phyloP scores from a whole-genome alignment of 1,140 invertebrate genomes.

The Lucilia sericata region DNA sequence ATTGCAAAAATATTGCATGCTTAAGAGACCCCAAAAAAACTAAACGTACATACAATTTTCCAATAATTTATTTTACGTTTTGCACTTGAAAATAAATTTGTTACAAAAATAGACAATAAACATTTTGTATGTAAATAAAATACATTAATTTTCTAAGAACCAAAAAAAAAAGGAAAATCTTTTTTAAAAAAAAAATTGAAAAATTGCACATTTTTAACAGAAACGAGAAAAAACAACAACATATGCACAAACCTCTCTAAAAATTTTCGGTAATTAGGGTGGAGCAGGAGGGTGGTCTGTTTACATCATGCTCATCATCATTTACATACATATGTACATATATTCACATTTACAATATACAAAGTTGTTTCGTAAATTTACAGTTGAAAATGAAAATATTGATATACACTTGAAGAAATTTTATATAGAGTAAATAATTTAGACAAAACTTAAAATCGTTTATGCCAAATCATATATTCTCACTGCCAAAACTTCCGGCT shows the following conservation, averaged over 20 bases:
- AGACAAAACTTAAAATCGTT: too few species aligned
- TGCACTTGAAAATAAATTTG: not conserved
- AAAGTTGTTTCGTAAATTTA: too few species aligned
- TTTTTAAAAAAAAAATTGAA: not conserved
- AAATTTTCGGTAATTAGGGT: constrained; percentile 6
- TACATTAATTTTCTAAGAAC: not conserved
- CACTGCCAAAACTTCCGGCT: too few species aligned
- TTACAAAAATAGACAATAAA: not conserved
- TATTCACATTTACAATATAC: not conserved
- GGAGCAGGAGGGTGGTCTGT: constrained; percentile 18
- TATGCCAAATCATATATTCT: too few species aligned
- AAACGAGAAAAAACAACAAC: not conserved
- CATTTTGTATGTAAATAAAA: constrained; percentile 2
- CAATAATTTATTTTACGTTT: not conserved
- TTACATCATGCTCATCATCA: not conserved
- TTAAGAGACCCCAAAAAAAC: not conserved
- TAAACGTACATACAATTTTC: not conserved
- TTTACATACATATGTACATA: not conserved
- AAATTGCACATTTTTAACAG: not conserved
- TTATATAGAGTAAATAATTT: not conserved
- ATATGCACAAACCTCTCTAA: not conserved
- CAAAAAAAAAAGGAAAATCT: not conserved
- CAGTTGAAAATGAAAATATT: not conserved
- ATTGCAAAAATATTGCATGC: not conserved
- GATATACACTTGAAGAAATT: not conserved